Evolutionary conservation across 2,797 vertebrate species (phyloP).

Genomic region (Crenichthys baileyi): DNA sequence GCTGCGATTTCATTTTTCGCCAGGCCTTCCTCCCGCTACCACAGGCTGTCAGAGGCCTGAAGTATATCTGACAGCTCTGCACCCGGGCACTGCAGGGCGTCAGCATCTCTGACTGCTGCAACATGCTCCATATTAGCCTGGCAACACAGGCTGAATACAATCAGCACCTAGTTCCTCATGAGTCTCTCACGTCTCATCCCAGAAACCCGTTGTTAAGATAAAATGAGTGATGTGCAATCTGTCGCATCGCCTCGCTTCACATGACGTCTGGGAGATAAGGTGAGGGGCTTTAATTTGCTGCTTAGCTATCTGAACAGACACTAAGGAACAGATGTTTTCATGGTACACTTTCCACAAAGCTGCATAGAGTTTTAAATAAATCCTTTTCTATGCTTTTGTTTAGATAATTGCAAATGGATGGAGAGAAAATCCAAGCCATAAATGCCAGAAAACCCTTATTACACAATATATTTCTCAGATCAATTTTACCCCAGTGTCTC

Average conservation of each 20-base stretch:
- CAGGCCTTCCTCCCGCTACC: conserved; percentile 58
- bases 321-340: conserved; percentile 37
- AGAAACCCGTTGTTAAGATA: conserved; percentile 66
- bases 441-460: neutral
- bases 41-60: conserved; percentile 67
- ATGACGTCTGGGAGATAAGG: conserved; percentile 54
- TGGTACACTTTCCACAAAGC: conserved; percentile 43
- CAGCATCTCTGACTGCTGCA: conserved; percentile 67
- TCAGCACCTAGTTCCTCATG: conserved; percentile 65
- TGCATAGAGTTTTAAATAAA: neutral
- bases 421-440: conserved; percentile 10
- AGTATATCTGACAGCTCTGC: conserved; percentile 72
- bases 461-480: neutral
- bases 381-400: neutral
- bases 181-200: conserved; percentile 63
- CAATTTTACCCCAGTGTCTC: neutral
- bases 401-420: conserved; percentile 7
- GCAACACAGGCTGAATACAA: conserved; percentile 67
- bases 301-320: conserved; percentile 42
- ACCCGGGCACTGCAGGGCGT: conserved; percentile 53
- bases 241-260: conserved; percentile 54
- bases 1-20: conserved; percentile 68
- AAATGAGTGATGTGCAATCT: conserved; percentile 68
- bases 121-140: conserved; percentile 72
- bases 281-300: conserved; percentile 61